Evolutionary conservation across 1,140 invertebrate species (phyloP).

Genomic region (Eumaeus atala): DNA sequence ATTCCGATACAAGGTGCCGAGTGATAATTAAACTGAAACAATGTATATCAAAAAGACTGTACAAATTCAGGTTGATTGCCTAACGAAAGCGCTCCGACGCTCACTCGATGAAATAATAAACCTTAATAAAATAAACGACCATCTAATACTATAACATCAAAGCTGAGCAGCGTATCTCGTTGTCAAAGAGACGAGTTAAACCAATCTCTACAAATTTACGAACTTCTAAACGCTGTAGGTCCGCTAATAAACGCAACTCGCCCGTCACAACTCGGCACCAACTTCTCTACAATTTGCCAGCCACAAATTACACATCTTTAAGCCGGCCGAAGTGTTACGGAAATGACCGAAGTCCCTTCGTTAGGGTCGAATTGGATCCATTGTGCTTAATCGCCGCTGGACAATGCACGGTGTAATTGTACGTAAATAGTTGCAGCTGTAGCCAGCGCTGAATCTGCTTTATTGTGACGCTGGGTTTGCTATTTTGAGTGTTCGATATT

Average conservation of each 20-base stretch:
- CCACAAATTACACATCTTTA: conserved; percentile 70
- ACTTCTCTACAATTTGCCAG: conserved; percentile 48
- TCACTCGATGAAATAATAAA: neutral
- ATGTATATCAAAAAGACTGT: no score
- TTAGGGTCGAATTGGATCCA: conserved; percentile 61
- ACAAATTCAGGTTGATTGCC: no score
- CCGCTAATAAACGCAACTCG: conserved; percentile 46
- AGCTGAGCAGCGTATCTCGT: neutral
- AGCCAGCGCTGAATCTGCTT: conserved; percentile 42
- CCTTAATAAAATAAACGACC: neutral
- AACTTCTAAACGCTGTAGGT: conserved; percentile 33
- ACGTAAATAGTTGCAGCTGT: conserved; percentile 56
- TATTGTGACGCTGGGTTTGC: conserved; percentile 39
- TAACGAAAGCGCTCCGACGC: no score
- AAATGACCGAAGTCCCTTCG: conserved; percentile 65
- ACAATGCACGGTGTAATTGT: conserved; percentile 66
- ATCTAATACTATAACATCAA: neutral
- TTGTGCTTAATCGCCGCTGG: conserved; percentile 58
- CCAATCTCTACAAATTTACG: conserved; percentile 26
- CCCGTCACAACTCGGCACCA: conserved; percentile 42
- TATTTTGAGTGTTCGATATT: conserved; percentile 6
- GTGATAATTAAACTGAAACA: no score
- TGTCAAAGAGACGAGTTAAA: conserved; percentile 19
- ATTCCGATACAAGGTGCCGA: no score
- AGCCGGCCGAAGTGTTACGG: conserved; percentile 48